phyloP scores from a whole-genome alignment of 2,113 vertebrate genomes.

The Barnardius zonarius region DNA sequence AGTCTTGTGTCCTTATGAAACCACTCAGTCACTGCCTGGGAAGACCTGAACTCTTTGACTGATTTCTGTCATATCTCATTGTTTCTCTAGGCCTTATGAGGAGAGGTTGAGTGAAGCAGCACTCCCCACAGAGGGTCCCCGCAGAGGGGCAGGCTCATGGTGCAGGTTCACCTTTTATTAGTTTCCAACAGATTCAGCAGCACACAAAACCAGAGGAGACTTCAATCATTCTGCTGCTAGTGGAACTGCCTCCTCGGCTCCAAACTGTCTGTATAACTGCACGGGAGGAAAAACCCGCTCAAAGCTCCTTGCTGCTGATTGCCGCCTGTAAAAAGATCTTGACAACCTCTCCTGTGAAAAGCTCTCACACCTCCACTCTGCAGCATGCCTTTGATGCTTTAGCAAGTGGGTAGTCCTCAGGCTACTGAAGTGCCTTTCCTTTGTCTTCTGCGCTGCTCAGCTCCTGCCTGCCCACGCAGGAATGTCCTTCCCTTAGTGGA shows the following conservation, averaged over 20 bases:
- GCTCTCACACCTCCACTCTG: conserved; percentile 12
- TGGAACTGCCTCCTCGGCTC: background rate
- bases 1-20: background rate
- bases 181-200: background rate
- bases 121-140: background rate
- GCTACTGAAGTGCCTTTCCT: background rate
- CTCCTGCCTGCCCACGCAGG: fast-evolving
- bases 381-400: background rate
- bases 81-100: background rate
- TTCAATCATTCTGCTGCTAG: background rate
- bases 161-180: background rate
- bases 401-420: background rate
- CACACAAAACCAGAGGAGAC: background rate
- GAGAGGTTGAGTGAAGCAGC: background rate
- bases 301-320: background rate
- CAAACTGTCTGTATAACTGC: background rate
- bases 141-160: background rate
- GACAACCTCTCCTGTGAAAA: conserved; percentile 22
- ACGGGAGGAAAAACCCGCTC: background rate
- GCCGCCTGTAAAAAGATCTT: background rate
- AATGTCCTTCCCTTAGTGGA: background rate
- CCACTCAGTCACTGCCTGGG: fast-evolving
- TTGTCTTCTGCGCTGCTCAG: background rate
- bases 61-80: background rate
- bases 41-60: background rate